Evolutionary conservation across 2,888 invertebrate species (phyloP), one percentile per base, ranked within the genome.

Genomic region (Empis stercorea): DNA sequence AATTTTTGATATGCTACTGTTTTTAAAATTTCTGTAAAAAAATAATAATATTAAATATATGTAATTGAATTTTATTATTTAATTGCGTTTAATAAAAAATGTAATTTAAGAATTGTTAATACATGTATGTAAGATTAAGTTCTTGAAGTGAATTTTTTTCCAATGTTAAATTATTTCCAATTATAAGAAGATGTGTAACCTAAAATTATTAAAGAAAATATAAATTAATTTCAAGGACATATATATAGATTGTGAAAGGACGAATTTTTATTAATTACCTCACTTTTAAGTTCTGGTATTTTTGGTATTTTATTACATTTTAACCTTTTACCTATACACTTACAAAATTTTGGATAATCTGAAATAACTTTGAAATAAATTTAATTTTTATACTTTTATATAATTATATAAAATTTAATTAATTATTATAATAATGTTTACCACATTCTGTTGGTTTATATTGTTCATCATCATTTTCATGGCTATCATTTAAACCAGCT

Each of bases 1-100:
- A 45, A 67, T 49, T 10, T 54, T 55, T 59, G 65, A 63, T 63
- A 68, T 68, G 61, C 64, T 65, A 55, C 65, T 62, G 53, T 61
- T 54, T 48, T 62, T 66, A 30, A 68, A 59, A 30, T 63, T 64
- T 49, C 66, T 66, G 46, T 4, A 30, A 44, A 32, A 34, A 11
- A 11, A 37, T 1, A 27, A 51, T 44, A 32, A 46, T 36, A n/a
- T 10, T 11, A 14, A 30, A 17, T 7, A 10, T 10, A 16, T 16
- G 14, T 10, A 32, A 37, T 17, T 16, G 37, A 17, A 43, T 20
- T 15, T 10, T 20, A n/a, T n/a, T n/a, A n/a, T n/a, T n/a, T n/a
- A n/a, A n/a, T n/a, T n/a, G n/a, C 1, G 4, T 44, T 30, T 30
- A 43, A 36, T n/a, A 16, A 30, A 30, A 40, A 30, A 30, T 30